These are phyloP conservation scores for Matsumyia berberina DNA, from an alignment of 2,888 invertebrate genomes.

Conservation along the genomic window DNA sequence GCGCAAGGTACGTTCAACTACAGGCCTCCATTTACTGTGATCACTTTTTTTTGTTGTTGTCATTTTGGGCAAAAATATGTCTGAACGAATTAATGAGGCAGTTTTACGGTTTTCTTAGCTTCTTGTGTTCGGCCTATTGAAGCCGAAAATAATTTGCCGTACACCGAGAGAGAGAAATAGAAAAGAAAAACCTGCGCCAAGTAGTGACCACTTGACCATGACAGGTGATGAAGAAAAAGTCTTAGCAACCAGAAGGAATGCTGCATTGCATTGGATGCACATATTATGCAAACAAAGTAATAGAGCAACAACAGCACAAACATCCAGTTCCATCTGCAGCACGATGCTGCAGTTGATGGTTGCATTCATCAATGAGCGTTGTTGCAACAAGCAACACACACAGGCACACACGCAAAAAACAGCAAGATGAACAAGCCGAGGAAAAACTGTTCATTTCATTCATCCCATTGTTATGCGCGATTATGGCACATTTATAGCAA, in stretches of 20 bases:
- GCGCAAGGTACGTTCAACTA: conserved; percentile 44
- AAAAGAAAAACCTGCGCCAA: conserved; percentile 12
- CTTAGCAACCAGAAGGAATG: conserved; percentile 46
- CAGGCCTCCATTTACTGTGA: not conserved
- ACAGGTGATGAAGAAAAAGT: conserved; percentile 16
- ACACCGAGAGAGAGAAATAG: not conserved
- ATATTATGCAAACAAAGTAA: conserved; percentile 66
- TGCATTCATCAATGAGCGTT: conserved; percentile 9
- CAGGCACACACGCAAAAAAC: not conserved
- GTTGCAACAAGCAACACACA: conserved; percentile 38
- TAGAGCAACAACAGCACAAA: not conserved
- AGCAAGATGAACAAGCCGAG: not conserved
- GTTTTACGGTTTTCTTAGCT: conserved; percentile 16
- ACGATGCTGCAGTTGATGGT: not conserved
- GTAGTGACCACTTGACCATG: conserved; percentile 62
- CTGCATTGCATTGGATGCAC: conserved; percentile 39
- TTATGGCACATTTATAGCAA: conserved; percentile 72
- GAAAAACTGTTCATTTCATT: conserved; percentile 43
- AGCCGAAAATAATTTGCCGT: conserved; percentile 55
- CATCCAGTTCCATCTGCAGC: conserved; percentile 12
- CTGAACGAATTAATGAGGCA: conserved; percentile 53
- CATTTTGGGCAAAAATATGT: conserved; percentile 37
- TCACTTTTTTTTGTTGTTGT: conserved; percentile 3
- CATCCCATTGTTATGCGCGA: conserved; percentile 66
- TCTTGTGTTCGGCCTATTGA: conserved; percentile 60